Conservation (phyloP, 2,888 invertebrate species). For the Steromphala cineraria region DNA sequence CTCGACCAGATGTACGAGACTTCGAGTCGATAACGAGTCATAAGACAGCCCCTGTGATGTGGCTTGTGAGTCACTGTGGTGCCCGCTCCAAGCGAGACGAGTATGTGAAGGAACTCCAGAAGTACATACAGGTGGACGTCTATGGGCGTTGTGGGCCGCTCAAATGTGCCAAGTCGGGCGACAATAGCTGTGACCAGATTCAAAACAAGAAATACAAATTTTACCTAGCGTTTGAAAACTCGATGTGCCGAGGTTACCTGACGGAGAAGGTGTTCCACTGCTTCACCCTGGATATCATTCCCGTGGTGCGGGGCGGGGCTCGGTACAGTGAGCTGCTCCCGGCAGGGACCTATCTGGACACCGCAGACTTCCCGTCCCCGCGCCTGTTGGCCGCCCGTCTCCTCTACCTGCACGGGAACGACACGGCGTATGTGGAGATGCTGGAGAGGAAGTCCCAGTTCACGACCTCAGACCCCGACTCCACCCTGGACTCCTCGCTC, state of each 20-base stretch:
- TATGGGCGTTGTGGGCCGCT: conserved; percentile 46
- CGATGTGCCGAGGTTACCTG: conserved; percentile 45
- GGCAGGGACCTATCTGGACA: neutral
- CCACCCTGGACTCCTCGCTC: neutral
- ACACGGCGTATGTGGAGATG: neutral
- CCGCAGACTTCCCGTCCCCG: neutral
- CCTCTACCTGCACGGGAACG: neutral
- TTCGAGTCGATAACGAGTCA: neutral
- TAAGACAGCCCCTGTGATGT: conserved; percentile 40
- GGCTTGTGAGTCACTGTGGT: conserved; percentile 52
- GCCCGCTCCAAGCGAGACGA: conserved; percentile 38
- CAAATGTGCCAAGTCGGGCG: neutral
- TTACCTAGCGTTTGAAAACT: conserved; percentile 49
- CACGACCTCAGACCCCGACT: neutral
- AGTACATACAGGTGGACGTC: conserved; percentile 44
- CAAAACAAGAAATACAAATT: conserved; percentile 34
- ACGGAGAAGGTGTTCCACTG: conserved; percentile 43
- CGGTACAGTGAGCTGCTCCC: neutral
- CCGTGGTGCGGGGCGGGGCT: conserved; percentile 32
- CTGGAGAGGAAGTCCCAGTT: neutral
- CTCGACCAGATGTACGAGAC: neutral
- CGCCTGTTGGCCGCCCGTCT: neutral
- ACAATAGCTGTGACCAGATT: neutral
- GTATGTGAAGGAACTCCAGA: conserved; percentile 43
- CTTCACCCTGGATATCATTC: conserved; percentile 20